These are phyloP conservation scores for Maconellicoccus hirsutus DNA, from an alignment of 1,140 invertebrate species.

Conservation along the genomic window DNA sequence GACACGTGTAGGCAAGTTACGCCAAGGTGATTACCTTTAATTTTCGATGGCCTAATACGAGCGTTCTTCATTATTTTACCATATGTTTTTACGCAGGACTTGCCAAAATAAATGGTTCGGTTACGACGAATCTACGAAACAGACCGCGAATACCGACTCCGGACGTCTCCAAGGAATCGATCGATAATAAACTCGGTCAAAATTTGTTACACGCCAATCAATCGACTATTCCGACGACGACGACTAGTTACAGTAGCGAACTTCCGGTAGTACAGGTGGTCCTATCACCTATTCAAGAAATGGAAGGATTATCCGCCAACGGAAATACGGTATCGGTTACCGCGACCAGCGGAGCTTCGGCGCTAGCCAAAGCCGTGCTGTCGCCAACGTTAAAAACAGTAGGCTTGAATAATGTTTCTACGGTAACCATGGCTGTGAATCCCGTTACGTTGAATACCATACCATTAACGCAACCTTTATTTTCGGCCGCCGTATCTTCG, in stretches of 20 bases:
- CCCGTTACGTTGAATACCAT: constrained; percentile 35
- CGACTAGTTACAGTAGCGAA: constrained; percentile 44
- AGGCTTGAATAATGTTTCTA: constrained; percentile 43
- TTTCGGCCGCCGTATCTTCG: constrained; percentile 36
- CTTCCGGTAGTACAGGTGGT: constrained; percentile 54
- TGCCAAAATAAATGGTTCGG: constrained; percentile 49
- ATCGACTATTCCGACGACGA: constrained; percentile 42
- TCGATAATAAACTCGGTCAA: constrained; percentile 36
- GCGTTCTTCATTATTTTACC: no score
- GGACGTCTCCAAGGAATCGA: constrained; percentile 64
- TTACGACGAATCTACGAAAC: constrained; percentile 52
- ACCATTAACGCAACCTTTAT: constrained; percentile 36
- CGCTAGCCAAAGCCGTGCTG: constrained; percentile 55
- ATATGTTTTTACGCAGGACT: no score
- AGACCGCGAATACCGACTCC: constrained; percentile 74
- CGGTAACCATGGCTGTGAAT: constrained; percentile 33
- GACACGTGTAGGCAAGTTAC: constrained; percentile 43
- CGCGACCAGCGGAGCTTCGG: constrained; percentile 51
- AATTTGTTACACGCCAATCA: constrained; percentile 40
- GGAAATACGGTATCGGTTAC: constrained; percentile 34
- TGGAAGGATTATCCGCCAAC: constrained; percentile 40
- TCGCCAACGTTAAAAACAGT: constrained; percentile 43
- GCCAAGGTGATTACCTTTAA: constrained; percentile 22
- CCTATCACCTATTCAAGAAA: constrained; percentile 62
- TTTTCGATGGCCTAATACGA: neutral